A percentile compares a stretch with the other conserved stretches of the same genome.
Conservation (phyloP, 2,113 vertebrate species). For the Notiomystis cincta region DNA sequence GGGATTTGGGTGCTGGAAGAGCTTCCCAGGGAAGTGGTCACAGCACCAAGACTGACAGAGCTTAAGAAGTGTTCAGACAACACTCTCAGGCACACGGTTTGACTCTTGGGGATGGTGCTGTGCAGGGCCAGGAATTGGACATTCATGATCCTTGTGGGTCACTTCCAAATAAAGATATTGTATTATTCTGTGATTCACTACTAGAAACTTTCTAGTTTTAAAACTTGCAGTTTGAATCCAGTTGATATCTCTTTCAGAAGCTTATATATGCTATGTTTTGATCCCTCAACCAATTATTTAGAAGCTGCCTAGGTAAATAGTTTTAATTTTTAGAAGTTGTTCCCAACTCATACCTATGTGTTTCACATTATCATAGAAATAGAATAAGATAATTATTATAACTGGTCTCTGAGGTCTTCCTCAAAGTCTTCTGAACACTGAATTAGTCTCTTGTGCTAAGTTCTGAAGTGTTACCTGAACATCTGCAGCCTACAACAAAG, state of each 20-base stretch:
- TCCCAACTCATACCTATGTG: not conserved
- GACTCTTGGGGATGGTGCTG: too few relatives aligned
- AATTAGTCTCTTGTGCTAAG: not conserved
- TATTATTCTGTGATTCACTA: not conserved
- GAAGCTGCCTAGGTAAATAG: not conserved
- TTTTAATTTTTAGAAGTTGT: not conserved
- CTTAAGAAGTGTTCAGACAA: not conserved
- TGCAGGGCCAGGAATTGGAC: not conserved
- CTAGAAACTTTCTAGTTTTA: not conserved
- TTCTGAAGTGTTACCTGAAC: not conserved
- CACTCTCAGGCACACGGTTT: too few relatives aligned
- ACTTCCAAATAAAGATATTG: not conserved
- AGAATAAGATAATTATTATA: not conserved
- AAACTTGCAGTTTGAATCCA: not conserved
- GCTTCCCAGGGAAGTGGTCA: too few relatives aligned
- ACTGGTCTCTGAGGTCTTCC: not conserved
- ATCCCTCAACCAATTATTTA: not conserved
- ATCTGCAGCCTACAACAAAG: not conserved
- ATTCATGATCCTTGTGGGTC: not conserved
- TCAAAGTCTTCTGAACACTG: not conserved
- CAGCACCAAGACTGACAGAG: not conserved
- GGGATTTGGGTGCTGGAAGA: accelerated
- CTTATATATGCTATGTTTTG: not conserved
- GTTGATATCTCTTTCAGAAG: not conserved
- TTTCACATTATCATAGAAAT: not conserved